A percentile compares a stretch with the other conserved stretches of the same genome.
Evolutionary conservation across 2,888 invertebrate species (phyloP).

Genomic region (Lingula anatina): DNA sequence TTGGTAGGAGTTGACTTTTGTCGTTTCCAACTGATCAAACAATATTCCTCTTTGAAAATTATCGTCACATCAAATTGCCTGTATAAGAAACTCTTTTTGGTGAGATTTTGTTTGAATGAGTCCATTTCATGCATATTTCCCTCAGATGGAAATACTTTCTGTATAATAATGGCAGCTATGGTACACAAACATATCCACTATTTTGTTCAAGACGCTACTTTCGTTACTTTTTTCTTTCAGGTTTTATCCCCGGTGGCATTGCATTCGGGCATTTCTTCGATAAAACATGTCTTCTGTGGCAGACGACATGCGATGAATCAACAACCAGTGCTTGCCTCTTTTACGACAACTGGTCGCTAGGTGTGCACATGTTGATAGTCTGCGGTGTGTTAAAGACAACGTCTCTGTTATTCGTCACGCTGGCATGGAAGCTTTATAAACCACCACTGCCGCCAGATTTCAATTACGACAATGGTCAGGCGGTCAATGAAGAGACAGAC

Average conservation of each 20-base stretch:
- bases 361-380: not conserved
- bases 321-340: not conserved
- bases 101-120: no score
- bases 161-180: no score
- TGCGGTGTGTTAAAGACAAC: not conserved
- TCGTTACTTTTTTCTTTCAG: no score
- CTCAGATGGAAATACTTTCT: no score
- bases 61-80: no score
- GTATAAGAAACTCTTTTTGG: no score
- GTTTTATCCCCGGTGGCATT: constrained; percentile 35
- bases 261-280: constrained; percentile 33
- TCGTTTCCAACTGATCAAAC: not conserved
- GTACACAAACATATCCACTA: no score
- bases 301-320: not conserved
- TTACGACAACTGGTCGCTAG: not conserved
- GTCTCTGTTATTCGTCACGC: not conserved
- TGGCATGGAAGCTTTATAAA: not conserved
- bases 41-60: not conserved
- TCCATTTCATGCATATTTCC: no score
- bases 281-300: constrained; percentile 26
- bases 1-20: constrained; percentile 12
- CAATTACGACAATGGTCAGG: no score
- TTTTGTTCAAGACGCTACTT: no score
- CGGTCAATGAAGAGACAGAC: no score
- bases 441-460: no score